These are phyloP conservation scores for Sturnus vulgaris DNA, from an alignment of 2,113 vertebrate genomes.

Conservation along the genomic window DNA sequence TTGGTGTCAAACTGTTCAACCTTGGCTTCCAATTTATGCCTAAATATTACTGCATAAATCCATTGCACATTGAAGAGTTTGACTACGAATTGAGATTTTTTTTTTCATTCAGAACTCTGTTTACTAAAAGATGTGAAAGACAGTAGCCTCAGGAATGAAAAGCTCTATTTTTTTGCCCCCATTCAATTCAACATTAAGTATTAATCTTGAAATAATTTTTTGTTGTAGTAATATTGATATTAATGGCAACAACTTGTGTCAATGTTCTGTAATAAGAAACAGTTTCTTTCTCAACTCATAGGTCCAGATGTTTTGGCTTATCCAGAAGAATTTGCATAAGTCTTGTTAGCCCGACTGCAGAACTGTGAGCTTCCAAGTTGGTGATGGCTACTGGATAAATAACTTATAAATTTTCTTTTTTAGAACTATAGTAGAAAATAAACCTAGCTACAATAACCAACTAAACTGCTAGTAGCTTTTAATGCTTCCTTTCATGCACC, in stretches of 20 bases:
- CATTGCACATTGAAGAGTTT: not conserved
- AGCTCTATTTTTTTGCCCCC: fast-evolving
- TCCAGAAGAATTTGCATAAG: not conserved
- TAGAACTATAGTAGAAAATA: not conserved
- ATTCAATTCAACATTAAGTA: not conserved
- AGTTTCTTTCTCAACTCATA: not conserved
- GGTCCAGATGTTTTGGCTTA: not conserved
- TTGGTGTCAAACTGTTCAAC: not conserved
- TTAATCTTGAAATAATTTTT: not conserved
- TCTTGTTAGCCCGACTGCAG: not conserved
- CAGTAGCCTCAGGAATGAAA: not conserved
- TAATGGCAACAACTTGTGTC: not conserved
- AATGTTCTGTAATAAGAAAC: not conserved
- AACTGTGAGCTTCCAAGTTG: not conserved
- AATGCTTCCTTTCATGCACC: not conserved
- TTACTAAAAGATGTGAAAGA: not conserved
- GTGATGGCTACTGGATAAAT: not conserved
- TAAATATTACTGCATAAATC: not conserved
- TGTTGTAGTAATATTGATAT: not conserved
- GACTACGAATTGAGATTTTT: not conserved
- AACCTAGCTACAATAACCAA: not conserved
- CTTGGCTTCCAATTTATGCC: not conserved
- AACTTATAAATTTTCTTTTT: not conserved
- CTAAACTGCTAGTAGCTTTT: not conserved
- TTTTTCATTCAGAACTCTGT: not conserved